These are phyloP conservation scores for Notothenia rossii DNA, from an alignment of 2,113 vertebrate species.

Conservation along the genomic window DNA sequence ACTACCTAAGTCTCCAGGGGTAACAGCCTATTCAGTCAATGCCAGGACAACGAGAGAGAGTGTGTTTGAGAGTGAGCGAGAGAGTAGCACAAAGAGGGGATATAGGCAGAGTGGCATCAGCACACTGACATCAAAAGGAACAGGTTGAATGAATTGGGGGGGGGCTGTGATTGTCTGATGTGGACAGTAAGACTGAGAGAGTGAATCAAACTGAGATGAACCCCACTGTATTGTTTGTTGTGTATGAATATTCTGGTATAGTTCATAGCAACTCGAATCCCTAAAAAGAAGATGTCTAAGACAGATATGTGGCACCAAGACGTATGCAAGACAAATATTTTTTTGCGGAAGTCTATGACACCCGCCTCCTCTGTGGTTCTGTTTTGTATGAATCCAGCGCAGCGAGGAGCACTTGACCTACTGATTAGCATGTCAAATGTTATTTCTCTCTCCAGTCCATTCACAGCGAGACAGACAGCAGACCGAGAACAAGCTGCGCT, in stretches of 20 bases:
- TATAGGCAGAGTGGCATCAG: constrained; percentile 22
- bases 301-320: not conserved
- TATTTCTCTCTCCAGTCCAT: not conserved
- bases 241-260: not conserved
- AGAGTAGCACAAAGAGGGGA: constrained; percentile 20
- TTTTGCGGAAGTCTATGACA: not conserved
- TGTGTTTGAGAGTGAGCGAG: not conserved
- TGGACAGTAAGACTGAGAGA: not conserved
- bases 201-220: constrained; percentile 7
- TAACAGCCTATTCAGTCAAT: constrained; percentile 58
- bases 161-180: constrained; percentile 27
- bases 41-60: constrained; percentile 47
- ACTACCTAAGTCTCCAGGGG: constrained; percentile 48
- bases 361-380: not conserved
- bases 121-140: constrained; percentile 41
- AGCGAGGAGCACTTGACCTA: constrained; percentile 15
- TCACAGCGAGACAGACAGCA: not conserved
- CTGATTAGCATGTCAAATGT: constrained; percentile 17
- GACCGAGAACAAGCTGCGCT: not conserved
- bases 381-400: not conserved
- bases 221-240: not conserved
- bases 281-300: not conserved
- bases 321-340: not conserved
- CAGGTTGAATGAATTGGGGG: not conserved
- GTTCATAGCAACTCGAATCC: not conserved